These are phyloP conservation scores for Tetranychus cinnabarinus DNA, from an alignment of 1,140 invertebrate genomes.

Conservation along the genomic window DNA sequence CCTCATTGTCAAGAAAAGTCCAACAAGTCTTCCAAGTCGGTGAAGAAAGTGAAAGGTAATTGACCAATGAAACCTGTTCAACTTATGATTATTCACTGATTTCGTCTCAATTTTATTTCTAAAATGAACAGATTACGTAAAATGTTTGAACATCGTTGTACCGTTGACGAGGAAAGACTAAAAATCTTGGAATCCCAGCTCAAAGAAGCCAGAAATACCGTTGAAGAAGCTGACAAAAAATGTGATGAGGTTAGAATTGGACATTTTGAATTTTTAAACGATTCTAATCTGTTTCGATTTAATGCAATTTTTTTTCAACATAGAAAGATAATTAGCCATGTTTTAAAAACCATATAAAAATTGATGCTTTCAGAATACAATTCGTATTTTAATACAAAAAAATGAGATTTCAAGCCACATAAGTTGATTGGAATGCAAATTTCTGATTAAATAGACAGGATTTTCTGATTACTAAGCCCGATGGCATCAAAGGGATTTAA, in stretches of 20 bases:
- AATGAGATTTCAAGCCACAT: too few species aligned
- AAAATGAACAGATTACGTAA: slow-evolving; percentile 52
- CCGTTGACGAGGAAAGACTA: slow-evolving; percentile 98
- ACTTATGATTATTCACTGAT: background rate
- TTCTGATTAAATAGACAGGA: too few species aligned
- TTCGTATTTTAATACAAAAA: too few species aligned
- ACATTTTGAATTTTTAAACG: background rate
- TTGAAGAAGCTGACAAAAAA: slow-evolving; percentile 99
- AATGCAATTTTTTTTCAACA: background rate
- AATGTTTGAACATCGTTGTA: slow-evolving; percentile 96
- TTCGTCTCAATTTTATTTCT: background rate
- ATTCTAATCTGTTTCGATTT: background rate
- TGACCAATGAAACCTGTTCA: background rate
- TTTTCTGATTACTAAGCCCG: too few species aligned
- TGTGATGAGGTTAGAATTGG: slow-evolving; percentile 78
- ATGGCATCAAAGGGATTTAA: too few species aligned
- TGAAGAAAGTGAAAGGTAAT: slow-evolving; percentile 98
- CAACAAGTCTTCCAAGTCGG: slow-evolving; percentile 95
- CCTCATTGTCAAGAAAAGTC: slow-evolving; percentile 70
- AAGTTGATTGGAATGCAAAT: too few species aligned
- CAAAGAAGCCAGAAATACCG: slow-evolving; percentile 96
- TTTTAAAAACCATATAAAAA: too few species aligned
- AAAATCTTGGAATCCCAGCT: slow-evolving; percentile 94
- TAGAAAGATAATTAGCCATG: too few species aligned
- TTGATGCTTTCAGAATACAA: too few species aligned